Conservation (phyloP, 2,113 vertebrate genomes). For the Cinclus cinclus region DNA sequence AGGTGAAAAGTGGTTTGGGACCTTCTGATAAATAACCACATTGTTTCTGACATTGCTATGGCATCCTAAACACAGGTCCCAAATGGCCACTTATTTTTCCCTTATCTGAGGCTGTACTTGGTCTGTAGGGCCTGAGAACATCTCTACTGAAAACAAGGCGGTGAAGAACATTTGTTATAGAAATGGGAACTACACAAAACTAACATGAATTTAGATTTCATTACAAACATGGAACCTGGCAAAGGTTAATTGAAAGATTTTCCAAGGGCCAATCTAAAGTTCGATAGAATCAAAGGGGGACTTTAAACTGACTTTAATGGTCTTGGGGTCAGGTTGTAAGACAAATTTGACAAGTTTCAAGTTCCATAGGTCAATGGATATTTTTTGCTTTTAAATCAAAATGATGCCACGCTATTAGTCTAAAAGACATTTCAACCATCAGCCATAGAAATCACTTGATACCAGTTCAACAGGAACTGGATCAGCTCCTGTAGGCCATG, state of each 20-base stretch:
- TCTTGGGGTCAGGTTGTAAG: conserved; percentile 23
- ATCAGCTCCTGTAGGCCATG: not conserved
- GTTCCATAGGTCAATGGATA: conserved; percentile 15
- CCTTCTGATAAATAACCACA: not conserved
- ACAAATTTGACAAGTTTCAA: conserved; percentile 30
- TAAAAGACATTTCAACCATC: conserved; percentile 2
- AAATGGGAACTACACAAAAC: not conserved
- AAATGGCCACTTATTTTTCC: not conserved
- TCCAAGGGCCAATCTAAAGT: conserved; percentile 15
- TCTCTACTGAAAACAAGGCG: not conserved
- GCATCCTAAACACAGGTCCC: not conserved
- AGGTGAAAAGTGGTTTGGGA: not conserved
- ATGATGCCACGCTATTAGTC: not conserved
- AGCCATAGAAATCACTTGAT: not conserved
- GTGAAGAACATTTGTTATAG: not conserved
- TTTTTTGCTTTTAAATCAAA: not conserved
- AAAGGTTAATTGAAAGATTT: conserved; percentile 53
- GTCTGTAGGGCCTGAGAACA: not conserved
- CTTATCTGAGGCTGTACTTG: not conserved
- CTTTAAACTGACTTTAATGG: not conserved
- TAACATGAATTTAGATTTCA: conserved; percentile 38
- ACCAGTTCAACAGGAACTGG: not conserved
- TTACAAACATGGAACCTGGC: conserved; percentile 16
- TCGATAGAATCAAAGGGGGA: not conserved
- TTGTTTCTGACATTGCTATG: not conserved